Evolutionary conservation across 1,140 invertebrate genomes (phyloP).

Genomic region (Euborellia annulipes): DNA sequence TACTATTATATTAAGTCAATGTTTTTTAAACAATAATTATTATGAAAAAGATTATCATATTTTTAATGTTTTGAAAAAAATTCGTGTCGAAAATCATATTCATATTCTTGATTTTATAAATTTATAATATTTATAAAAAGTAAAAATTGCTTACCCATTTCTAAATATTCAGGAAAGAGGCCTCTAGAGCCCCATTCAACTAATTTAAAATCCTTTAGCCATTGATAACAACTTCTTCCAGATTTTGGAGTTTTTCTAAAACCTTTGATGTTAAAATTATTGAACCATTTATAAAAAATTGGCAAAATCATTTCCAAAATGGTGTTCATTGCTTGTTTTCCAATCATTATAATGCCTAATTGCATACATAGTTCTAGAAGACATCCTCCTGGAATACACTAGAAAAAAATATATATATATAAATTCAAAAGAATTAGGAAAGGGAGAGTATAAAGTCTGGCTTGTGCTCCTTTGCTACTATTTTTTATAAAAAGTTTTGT

Average conservation of each 20-base stretch:
- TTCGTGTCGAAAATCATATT: too few species aligned
- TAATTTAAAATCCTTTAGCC: slow-evolving; percentile 84
- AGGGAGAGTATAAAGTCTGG: background rate
- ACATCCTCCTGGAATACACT: slow-evolving; percentile 46
- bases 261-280: slow-evolving; percentile 43
- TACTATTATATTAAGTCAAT: too few species aligned
- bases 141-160: slow-evolving; percentile 64
- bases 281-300: slow-evolving; percentile 56
- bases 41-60: background rate
- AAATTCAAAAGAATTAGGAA: too few species aligned
- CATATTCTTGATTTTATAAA: too few species aligned
- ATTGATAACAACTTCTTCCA: slow-evolving; percentile 32
- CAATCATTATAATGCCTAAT: slow-evolving; percentile 49
- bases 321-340: slow-evolving; percentile 47
- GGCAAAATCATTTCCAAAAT: slow-evolving; percentile 41
- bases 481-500: background rate
- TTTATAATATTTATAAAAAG: background rate
- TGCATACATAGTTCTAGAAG: slow-evolving; percentile 48
- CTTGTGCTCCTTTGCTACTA: background rate
- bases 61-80: too few species aligned
- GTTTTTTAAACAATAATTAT: background rate
- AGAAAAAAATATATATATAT: slow-evolving; percentile 11
- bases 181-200: slow-evolving; percentile 77
- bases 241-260: slow-evolving; percentile 11
- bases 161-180: slow-evolving; percentile 90